Base-by-base conservation (phyloP, 2,113 vertebrate species). In the Raphicerus campestris region DNA sequence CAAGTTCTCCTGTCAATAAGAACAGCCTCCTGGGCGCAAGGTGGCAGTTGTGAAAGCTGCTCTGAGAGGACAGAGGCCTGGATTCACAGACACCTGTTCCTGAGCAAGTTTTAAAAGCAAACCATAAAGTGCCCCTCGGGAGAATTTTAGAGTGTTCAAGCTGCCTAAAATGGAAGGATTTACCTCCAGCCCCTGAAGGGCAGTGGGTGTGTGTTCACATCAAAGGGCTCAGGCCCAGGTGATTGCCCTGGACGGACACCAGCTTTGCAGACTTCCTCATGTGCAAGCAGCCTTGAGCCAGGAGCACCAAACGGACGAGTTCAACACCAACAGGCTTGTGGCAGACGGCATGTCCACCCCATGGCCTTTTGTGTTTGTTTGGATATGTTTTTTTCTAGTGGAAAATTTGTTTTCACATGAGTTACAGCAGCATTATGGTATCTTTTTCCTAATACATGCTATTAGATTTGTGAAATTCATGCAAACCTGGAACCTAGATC, bases 401-500 rank as follows among this genome's bases (percentile, higher is more conserved):
- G 77, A 98, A 98, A 96, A 97, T 98, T 98, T 98, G 98, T 97
- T 98, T 97, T 98, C 19, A 10, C 16, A 96, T 80, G 1, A 75
- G 66, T 98, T 98, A 98, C 97, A 97, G 97, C 81, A 90, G 96
- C 96, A 96, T 97, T 98, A 97, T 45, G 49, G 60, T 97, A 84
- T 91, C 94, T 98, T 97, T 98, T 60, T 63, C 35, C 24, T 28
- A 26, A 14, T 26, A 15, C 2, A 11, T 35, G 47, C 35, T 42
- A 3, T 45, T 88, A 90, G 47, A 17, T 85, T 60, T 78, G 13
- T 39, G 86, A 55, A 81, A 88, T 11, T 91, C 24, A 2, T 26
- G 9, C 51, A 26, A 26, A 35, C 26, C 92, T 80, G 60, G 6
- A 51, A 87, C 28, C 82, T 20, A 70, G 13, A 61, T 51, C 32